These are phyloP conservation scores for Agrilus mali DNA, from an alignment of 2,888 invertebrate species.

Conservation along the genomic window DNA sequence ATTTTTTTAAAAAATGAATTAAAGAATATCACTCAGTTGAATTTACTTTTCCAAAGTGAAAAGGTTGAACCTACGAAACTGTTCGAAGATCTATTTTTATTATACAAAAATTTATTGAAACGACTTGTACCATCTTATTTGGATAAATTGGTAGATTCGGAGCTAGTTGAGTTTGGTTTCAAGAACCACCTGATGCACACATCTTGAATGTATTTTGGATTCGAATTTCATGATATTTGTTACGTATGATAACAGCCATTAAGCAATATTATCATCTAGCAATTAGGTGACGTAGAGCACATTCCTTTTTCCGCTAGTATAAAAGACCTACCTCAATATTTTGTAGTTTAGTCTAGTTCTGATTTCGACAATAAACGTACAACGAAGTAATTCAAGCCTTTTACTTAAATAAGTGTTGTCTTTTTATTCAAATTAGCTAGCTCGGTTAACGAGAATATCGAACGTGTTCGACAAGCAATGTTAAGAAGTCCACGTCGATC, in stretches of 20 bases:
- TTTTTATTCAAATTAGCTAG: no score
- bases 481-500: conserved; percentile 5
- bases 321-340: no score
- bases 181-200: conserved; percentile 16
- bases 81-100: conserved; percentile 10
- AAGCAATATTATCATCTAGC: no score
- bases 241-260: no score
- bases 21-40: conserved; percentile 15
- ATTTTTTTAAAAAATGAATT: conserved; percentile 14
- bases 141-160: conserved; percentile 14
- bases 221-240: conserved; percentile 2
- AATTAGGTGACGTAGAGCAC: no score
- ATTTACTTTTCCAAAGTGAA: conserved; percentile 9
- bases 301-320: no score
- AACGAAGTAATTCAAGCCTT: no score
- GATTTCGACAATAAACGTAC: no score
- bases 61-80: conserved; percentile 8
- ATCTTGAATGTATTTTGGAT: conserved; percentile 18
- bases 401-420: no score
- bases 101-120: conserved; percentile 14
- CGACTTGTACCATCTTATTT: conserved; percentile 5
- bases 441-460: background rate
- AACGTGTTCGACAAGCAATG: conserved; percentile 2
- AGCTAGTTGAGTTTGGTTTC: conserved; percentile 18
- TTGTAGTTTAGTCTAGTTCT: no score